These are phyloP conservation scores for Hypocryptadius cinnamomeus DNA, from an alignment of 2,113 vertebrate genomes.

Conservation along the genomic window DNA sequence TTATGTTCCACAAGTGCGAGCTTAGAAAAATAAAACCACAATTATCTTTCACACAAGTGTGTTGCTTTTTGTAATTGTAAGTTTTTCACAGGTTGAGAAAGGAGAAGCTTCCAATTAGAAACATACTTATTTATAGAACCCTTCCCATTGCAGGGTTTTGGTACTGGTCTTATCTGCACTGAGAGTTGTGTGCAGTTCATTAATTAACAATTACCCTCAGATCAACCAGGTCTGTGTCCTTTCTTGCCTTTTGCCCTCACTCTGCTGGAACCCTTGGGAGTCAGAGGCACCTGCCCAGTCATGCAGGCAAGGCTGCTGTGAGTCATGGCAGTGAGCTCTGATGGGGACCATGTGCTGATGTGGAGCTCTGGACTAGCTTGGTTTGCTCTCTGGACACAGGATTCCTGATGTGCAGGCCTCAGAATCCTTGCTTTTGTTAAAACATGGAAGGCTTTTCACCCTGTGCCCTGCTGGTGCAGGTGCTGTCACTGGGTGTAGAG, in stretches of 20 bases:
- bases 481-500: neutral
- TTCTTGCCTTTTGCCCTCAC: neutral
- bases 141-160: neutral
- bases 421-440: neutral
- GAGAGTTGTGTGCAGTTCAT: neutral
- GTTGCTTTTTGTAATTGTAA: neutral
- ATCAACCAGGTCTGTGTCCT: neutral
- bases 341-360: accelerated
- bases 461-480: neutral
- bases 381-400: neutral
- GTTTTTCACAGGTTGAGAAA: neutral
- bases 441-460: neutral
- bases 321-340: neutral
- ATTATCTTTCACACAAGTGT: conserved; percentile 59
- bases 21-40: conserved; percentile 67
- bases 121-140: neutral
- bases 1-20: conserved; percentile 67
- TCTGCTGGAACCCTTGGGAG: neutral
- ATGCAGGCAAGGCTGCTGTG: neutral
- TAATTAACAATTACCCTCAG: neutral
- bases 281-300: neutral
- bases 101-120: neutral
- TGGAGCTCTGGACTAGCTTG: neutral
- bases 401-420: neutral
- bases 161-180: neutral